Evolutionary conservation across 1,140 invertebrate species (phyloP).

Genomic region (Brachystomella parvula): DNA sequence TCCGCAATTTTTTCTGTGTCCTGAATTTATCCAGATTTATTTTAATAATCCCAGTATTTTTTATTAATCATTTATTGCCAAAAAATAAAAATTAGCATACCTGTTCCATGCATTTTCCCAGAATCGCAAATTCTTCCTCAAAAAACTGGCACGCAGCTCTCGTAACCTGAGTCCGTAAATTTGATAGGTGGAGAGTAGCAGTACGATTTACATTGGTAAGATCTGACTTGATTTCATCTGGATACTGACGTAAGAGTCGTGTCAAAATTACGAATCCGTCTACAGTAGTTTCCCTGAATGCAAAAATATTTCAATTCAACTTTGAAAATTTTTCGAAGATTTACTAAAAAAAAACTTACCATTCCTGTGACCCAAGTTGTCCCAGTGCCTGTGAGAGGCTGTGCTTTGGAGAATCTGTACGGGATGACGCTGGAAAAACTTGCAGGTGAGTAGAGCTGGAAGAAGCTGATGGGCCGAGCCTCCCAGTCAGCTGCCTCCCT

Average conservation of each 20-base stretch:
- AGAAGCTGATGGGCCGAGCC: neutral
- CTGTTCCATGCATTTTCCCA: conserved; percentile 63
- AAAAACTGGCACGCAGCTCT: conserved; percentile 71
- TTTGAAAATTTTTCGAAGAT: too few species aligned
- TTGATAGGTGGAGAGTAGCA: conserved; percentile 68
- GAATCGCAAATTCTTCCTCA: conserved; percentile 63
- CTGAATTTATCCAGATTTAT: conserved; percentile 41
- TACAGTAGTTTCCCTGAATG: conserved; percentile 68
- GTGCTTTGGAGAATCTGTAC: conserved; percentile 53
- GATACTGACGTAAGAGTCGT: conserved; percentile 61
- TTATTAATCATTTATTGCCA: neutral
- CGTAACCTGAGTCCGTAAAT: conserved; percentile 82
- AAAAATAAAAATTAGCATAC: conserved; percentile 48
- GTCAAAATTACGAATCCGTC: conserved; percentile 65
- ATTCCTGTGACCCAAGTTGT: conserved; percentile 65
- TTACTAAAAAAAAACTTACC: conserved; percentile 46
- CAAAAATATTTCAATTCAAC: conserved; percentile 18
- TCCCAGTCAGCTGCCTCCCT: neutral
- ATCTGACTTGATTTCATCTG: conserved; percentile 53
- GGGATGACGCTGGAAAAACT: neutral
- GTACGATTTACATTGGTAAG: conserved; percentile 58
- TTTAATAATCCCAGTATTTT: conserved; percentile 4
- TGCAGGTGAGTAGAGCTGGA: neutral
- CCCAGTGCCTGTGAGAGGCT: conserved; percentile 54
- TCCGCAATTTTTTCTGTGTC: conserved; percentile 77